phyloP scores from a whole-genome alignment of 2,113 vertebrate genomes.

The Andinoacara biseriatus region DNA sequence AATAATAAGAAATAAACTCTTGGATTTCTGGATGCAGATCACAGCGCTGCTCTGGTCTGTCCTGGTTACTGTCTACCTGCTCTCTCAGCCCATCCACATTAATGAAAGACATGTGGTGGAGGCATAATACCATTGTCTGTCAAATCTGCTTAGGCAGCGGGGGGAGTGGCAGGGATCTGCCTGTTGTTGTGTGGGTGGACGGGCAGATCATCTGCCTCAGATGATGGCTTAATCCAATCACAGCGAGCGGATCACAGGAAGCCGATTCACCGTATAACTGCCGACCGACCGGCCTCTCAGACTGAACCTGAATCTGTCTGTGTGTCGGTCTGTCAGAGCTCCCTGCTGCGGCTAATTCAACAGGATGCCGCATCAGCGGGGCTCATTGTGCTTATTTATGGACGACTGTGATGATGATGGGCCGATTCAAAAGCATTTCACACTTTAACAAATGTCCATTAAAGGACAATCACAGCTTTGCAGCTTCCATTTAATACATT shows the following conservation, averaged over 20 bases:
- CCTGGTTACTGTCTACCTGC: constrained; percentile 3
- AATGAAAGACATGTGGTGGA: constrained; percentile 70
- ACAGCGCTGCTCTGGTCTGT: not conserved
- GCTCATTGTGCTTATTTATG: constrained; percentile 26
- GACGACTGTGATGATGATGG: constrained; percentile 14
- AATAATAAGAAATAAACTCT: not conserved
- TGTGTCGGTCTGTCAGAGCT: not conserved
- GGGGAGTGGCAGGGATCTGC: constrained; percentile 42
- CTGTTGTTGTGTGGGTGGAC: constrained; percentile 54
- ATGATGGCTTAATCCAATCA: constrained; percentile 74
- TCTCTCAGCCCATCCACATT: not conserved
- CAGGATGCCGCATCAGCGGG: constrained; percentile 12
- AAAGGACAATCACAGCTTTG: constrained; percentile 40
- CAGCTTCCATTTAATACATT: constrained; percentile 4
- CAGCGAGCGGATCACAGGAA: constrained; percentile 61
- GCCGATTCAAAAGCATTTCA: constrained; percentile 38
- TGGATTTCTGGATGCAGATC: not conserved
- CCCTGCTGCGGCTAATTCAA: not conserved
- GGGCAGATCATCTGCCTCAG: constrained; percentile 53
- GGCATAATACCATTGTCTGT: constrained; percentile 65
- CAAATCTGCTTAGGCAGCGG: constrained; percentile 74
- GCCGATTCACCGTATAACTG: constrained; percentile 36
- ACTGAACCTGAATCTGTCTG: constrained; percentile 10
- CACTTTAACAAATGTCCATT: constrained; percentile 42
- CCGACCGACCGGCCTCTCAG: not conserved